A percentile compares a stretch with the other conserved stretches of the same genome.
These are phyloP conservation scores for Passer domesticus DNA, from an alignment of 2,113 vertebrate genomes.

Conservation along the genomic window DNA sequence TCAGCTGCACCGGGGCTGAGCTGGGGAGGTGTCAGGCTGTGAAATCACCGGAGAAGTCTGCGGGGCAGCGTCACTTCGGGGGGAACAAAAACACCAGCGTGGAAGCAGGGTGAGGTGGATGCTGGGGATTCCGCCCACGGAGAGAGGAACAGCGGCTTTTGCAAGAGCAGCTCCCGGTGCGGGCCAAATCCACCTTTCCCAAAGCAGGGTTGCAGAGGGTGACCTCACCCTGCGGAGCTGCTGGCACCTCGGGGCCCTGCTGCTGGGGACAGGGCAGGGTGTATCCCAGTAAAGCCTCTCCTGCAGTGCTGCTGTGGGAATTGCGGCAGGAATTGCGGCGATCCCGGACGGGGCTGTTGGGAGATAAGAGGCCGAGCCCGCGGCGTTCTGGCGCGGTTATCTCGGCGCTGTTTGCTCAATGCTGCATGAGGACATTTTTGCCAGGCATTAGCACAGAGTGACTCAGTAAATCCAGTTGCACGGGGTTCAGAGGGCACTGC, in stretches of 20 bases:
- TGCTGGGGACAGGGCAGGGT: fast-evolving
- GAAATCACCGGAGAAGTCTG: not conserved
- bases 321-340: not conserved
- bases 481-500: constrained; percentile 22
- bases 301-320: not conserved
- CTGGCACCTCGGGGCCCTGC: not conserved
- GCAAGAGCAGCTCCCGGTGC: not conserved
- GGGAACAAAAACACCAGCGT: not conserved
- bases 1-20: not conserved
- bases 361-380: not conserved
- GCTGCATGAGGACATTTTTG: constrained; percentile 15
- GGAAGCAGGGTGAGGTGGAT: not conserved
- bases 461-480: constrained; percentile 20
- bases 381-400: not conserved
- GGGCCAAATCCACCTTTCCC: not conserved
- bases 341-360: fast-evolving
- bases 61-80: not conserved
- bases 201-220: not conserved
- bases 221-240: not conserved
- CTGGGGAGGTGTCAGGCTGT: not conserved
- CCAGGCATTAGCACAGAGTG: not conserved
- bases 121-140: not conserved
- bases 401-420: not conserved
- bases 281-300: not conserved
- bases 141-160: not conserved